Conservation (phyloP, 2,113 vertebrate species). For the Todiramphus chloris region DNA sequence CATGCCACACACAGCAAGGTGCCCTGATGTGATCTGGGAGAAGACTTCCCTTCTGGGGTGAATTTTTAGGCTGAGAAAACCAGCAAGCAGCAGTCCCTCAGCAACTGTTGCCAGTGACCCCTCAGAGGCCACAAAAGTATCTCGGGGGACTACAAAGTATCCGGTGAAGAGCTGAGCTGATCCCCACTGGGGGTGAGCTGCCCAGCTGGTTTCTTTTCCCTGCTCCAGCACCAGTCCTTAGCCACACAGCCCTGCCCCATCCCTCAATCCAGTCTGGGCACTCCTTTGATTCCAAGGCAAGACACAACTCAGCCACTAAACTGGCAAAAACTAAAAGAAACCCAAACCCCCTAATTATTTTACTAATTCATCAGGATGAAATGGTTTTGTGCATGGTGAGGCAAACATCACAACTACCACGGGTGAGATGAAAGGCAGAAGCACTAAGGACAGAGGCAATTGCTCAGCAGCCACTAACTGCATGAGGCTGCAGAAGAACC, state of each 20-base stretch:
- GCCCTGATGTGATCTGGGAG: not conserved
- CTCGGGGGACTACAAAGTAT: fast-evolving
- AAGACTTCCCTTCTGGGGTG: not conserved
- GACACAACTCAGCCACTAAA: not conserved
- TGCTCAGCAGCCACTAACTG: not conserved
- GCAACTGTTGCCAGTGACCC: not conserved
- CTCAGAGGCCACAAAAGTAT: not conserved
- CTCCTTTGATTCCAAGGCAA: not conserved
- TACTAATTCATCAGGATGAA: not conserved
- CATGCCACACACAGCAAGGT: not conserved
- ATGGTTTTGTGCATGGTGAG: not conserved
- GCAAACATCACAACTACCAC: not conserved
- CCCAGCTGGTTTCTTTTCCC: not conserved
- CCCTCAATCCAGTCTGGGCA: not conserved
- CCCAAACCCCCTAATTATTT: not conserved
- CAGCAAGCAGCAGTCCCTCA: not conserved
- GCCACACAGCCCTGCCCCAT: not conserved
- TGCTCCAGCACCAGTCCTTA: not conserved
- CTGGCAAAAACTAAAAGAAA: not conserved
- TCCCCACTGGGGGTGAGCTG: not conserved
- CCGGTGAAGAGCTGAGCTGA: not conserved
- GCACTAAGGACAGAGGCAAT: too few relatives aligned
- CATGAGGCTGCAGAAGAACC: not conserved
- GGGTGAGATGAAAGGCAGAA: not conserved
- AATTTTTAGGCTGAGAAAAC: not conserved